These are phyloP conservation scores for Phytoseiulus persimilis DNA, from an alignment of 2,888 invertebrate species.

Conservation along the genomic window DNA sequence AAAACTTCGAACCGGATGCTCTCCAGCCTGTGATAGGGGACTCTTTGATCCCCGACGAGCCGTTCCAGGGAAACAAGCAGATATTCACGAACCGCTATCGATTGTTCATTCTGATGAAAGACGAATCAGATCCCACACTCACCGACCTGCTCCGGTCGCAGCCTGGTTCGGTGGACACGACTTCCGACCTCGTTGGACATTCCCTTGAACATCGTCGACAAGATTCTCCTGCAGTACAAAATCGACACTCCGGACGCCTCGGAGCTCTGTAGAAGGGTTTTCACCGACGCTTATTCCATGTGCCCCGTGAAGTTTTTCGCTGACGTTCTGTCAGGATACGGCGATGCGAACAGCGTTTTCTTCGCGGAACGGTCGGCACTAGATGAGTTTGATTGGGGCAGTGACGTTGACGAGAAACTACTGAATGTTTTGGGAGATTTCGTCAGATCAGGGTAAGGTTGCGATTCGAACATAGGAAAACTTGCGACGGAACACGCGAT, in stretches of 20 bases:
- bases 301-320: slow-evolving; percentile 19
- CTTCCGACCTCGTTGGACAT: slow-evolving; percentile 21
- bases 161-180: slow-evolving; percentile 31
- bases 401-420: slow-evolving; percentile 23
- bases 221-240: not conserved
- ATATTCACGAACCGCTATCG: not conserved
- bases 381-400: slow-evolving; percentile 15
- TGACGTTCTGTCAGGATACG: not conserved
- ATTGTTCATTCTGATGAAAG: slow-evolving; percentile 22
- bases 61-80: slow-evolving; percentile 27
- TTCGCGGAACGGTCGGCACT: not conserved
- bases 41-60: slow-evolving; percentile 19
- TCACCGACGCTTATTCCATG: slow-evolving; percentile 27
- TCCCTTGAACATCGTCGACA: slow-evolving; percentile 6
- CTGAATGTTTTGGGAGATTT: slow-evolving; percentile 13
- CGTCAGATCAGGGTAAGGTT: slow-evolving; percentile 14
- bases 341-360: not conserved
- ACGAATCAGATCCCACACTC: slow-evolving; percentile 14
- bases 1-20: slow-evolving; percentile 19
- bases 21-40: slow-evolving; percentile 34
- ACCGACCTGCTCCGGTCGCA: slow-evolving; percentile 7
- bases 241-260: not conserved
- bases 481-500: not conserved
- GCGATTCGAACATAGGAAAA: not conserved
- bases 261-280: not conserved